Conservation (phyloP, 1,140 invertebrate genomes). For the Sitobion miscanthi region DNA sequence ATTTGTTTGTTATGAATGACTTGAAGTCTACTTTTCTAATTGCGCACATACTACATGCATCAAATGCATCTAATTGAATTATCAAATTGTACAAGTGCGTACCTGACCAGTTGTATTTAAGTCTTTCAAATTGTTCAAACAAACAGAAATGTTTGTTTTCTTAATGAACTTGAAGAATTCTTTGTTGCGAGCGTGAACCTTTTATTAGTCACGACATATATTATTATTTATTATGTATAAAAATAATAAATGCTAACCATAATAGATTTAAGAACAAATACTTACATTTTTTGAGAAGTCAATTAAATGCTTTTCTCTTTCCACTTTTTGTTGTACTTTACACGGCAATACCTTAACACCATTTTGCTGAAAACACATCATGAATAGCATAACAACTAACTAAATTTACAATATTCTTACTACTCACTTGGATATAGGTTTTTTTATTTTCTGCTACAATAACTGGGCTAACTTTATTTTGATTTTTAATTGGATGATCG, state of each 20-base stretch:
- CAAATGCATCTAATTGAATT: constrained; percentile 11
- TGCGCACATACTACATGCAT: constrained; percentile 7
- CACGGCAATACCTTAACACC: constrained; percentile 48
- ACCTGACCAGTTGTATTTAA: constrained; percentile 47
- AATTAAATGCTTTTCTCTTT: constrained; percentile 45
- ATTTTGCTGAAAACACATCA: constrained; percentile 34
- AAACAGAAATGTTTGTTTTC: constrained; percentile 46
- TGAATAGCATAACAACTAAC: neutral
- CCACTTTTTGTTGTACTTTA: constrained; percentile 46
- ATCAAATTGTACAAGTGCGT: constrained; percentile 32
- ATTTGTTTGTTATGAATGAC: constrained; percentile 3
- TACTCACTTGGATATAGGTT: constrained; percentile 58
- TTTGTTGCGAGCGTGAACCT: constrained; percentile 52
- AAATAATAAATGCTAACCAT: neutral
- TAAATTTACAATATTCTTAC: neutral
- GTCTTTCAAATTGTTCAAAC: constrained; percentile 46
- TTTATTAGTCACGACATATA: constrained; percentile 40
- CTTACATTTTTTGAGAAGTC: constrained; percentile 46
- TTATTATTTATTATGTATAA: neutral
- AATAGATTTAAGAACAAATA: neutral
- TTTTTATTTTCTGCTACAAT: constrained; percentile 58
- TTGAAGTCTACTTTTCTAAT: neutral
- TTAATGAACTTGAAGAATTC: constrained; percentile 52
- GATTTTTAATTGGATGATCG: neutral
- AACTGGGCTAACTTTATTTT: constrained; percentile 27